Evolutionary conservation across 2,888 invertebrate genomes (phyloP).

Genomic region (Himalopsyche japonica): DNA sequence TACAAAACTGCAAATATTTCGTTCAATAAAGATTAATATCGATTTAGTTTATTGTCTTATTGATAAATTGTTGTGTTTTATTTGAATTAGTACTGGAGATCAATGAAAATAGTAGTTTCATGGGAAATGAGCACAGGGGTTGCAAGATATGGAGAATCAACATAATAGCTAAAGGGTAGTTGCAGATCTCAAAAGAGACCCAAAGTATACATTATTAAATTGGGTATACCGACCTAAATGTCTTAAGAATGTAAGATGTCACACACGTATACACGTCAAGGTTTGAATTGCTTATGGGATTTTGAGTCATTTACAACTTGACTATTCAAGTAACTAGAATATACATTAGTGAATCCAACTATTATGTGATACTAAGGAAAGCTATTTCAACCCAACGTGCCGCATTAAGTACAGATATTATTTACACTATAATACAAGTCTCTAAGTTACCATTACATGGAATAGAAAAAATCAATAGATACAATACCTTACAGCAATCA

Average conservation of each 20-base stretch:
- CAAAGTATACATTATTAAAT: conserved; percentile 33
- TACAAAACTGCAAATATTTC: too few species aligned
- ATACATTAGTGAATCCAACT: too few species aligned
- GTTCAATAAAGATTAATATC: too few species aligned
- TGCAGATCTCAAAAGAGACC: conserved; percentile 13
- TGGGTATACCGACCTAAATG: conserved; percentile 10
- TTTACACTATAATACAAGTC: too few species aligned
- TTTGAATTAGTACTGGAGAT: conserved; percentile 5
- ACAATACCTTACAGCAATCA: too few species aligned
- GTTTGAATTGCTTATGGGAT: conserved; percentile 29
- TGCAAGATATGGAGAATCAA: conserved; percentile 17
- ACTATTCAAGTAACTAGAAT: conserved; percentile 4
- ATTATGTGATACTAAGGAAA: too few species aligned
- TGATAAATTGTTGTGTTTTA: too few species aligned
- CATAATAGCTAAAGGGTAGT: conserved; percentile 20
- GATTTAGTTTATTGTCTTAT: too few species aligned
- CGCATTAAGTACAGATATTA: neutral
- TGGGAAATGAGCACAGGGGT: conserved; percentile 10
- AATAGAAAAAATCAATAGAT: too few species aligned
- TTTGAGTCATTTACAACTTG: conserved; percentile 4
- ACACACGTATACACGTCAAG: conserved; percentile 12
- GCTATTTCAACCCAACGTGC: too few species aligned
- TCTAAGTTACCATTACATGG: too few species aligned
- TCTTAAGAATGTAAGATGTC: conserved; percentile 7
- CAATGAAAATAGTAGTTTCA: conserved; percentile 30